These are phyloP conservation scores for Papilio glaucus DNA, from an alignment of 1,140 invertebrate genomes.

Conservation along the genomic window DNA sequence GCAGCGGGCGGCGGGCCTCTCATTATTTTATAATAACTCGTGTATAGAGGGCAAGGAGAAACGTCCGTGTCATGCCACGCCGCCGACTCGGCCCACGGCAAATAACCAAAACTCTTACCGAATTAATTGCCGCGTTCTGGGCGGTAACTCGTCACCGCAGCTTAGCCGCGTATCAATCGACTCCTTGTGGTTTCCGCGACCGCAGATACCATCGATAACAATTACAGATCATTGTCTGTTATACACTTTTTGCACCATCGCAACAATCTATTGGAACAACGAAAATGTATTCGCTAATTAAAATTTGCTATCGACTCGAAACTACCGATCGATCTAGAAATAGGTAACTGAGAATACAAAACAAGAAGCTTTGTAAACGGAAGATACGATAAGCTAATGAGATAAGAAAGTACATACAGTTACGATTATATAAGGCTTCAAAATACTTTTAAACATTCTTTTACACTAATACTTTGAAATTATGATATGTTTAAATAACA, in stretches of 20 bases:
- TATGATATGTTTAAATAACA: too few species aligned
- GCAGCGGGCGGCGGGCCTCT: slow-evolving; percentile 77
- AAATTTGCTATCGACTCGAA: background rate
- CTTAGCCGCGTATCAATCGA: slow-evolving; percentile 38
- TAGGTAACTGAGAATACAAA: background rate
- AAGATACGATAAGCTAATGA: background rate
- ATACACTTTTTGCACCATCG: slow-evolving; percentile 11
- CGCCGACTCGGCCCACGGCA: slow-evolving; percentile 50
- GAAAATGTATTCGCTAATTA: background rate
- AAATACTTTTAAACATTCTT: too few species aligned
- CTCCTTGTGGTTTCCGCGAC: slow-evolving; percentile 65
- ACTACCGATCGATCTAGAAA: background rate
- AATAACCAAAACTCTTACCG: slow-evolving; percentile 72
- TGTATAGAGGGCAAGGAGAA: slow-evolving; percentile 68
- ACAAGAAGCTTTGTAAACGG: background rate
- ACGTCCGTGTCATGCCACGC: slow-evolving; percentile 65
- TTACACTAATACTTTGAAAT: too few species aligned
- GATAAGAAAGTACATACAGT: background rate
- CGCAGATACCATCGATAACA: slow-evolving; percentile 59
- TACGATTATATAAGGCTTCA: too few species aligned
- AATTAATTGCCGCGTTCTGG: slow-evolving; percentile 78
- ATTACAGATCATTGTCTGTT: slow-evolving; percentile 56
- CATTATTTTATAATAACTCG: slow-evolving; percentile 82
- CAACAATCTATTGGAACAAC: background rate
- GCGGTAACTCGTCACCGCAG: slow-evolving; percentile 69